Evolutionary conservation across 1,140 invertebrate species (phyloP).

Genomic region (Aphaenogaster rudis): DNA sequence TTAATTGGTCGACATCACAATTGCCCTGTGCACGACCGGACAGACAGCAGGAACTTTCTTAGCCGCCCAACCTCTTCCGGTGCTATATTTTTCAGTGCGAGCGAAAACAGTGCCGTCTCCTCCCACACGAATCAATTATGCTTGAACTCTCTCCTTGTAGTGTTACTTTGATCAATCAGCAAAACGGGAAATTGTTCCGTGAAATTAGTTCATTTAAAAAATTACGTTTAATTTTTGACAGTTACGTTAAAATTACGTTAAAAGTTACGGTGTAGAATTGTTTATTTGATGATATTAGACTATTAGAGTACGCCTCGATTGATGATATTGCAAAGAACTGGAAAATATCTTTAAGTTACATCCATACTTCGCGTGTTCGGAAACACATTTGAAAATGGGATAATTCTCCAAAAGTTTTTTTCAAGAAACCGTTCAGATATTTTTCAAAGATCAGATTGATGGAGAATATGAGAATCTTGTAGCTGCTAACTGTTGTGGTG

Average conservation of each 20-base stretch:
- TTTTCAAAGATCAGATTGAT: neutral
- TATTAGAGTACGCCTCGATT: no score
- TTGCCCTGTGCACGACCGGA: conserved; percentile 67
- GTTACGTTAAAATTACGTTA: neutral
- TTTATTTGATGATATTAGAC: neutral
- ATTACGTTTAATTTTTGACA: neutral
- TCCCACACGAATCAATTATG: conserved; percentile 66
- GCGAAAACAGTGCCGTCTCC: conserved; percentile 65
- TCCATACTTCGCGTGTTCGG: neutral
- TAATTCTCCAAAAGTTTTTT: neutral
- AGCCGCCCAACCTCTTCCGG: conserved; percentile 73
- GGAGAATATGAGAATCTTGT: no score
- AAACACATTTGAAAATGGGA: neutral
- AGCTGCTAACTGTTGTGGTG: neutral
- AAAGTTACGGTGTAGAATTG: neutral
- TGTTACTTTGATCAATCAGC: neutral
- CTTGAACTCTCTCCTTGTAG: neutral
- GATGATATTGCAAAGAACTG: neutral
- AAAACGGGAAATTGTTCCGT: neutral
- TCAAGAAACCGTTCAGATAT: neutral
- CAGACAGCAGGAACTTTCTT: conserved; percentile 71
- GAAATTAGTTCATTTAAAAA: neutral
- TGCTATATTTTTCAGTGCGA: conserved; percentile 65
- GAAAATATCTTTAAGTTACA: neutral
- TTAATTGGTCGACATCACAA: conserved; percentile 75